phyloP scores from a whole-genome alignment of 2,797 vertebrate species.

The Octomys mimax region DNA sequence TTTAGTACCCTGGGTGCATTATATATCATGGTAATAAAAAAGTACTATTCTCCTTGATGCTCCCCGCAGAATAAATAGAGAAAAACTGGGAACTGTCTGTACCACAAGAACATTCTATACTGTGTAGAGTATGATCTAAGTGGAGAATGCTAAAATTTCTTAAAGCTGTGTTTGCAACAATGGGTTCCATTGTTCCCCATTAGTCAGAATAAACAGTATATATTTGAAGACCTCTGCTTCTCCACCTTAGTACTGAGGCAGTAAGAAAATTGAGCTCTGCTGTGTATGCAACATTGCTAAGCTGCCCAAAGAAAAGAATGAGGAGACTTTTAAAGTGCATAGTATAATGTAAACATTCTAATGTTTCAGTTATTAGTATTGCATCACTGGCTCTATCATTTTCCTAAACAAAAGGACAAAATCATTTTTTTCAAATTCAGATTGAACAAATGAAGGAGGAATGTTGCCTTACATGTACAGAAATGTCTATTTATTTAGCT shows the following conservation, averaged over 20 bases:
- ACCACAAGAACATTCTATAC: not conserved
- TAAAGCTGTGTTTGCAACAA: slow-evolving; percentile 49
- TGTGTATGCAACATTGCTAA: not conserved
- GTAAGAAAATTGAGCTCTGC: not conserved
- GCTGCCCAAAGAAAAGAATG: not conserved
- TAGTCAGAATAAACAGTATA: slow-evolving; percentile 46
- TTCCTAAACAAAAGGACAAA: not conserved
- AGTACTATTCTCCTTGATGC: slow-evolving; percentile 52
- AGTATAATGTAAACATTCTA: not conserved
- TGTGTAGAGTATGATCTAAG: not conserved
- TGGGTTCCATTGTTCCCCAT: not conserved
- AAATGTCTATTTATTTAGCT: not conserved
- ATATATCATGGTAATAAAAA: slow-evolving; percentile 70
- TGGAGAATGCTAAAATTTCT: not conserved
- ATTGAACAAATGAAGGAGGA: not conserved
- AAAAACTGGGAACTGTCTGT: not conserved
- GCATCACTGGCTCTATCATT: not conserved
- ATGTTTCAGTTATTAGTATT: not conserved
- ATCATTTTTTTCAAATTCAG: slow-evolving; percentile 9
- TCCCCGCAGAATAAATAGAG: slow-evolving; percentile 44
- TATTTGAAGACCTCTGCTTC: not conserved
- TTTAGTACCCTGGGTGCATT: not conserved
- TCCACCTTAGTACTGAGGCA: not conserved
- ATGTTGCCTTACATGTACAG: not conserved
- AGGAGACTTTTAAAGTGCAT: not conserved